Conservation (phyloP, 2,113 vertebrate genomes). For the Bambusicola thoracicus region DNA sequence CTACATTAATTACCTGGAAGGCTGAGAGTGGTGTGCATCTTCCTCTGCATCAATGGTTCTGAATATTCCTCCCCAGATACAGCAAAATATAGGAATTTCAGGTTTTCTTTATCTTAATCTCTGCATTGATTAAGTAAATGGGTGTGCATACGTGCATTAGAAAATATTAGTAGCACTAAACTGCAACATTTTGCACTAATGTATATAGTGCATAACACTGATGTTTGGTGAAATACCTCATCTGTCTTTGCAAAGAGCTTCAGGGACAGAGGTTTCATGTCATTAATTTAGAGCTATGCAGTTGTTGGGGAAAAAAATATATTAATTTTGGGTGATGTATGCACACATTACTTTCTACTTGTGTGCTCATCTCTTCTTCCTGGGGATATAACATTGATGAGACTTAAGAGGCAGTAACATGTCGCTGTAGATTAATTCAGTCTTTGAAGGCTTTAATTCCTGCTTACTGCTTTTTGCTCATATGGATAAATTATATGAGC, state of each 20-base stretch:
- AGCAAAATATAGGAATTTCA: background rate
- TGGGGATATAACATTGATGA: background rate
- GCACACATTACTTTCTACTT: background rate
- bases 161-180: background rate
- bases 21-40: accelerated
- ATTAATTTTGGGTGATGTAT: background rate
- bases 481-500: conserved; percentile 6
- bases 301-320: conserved; percentile 5
- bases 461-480: conserved; percentile 32
- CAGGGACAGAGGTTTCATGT: background rate
- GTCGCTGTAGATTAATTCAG: conserved; percentile 12
- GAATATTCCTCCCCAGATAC: background rate
- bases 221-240: background rate
- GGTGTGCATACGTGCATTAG: background rate
- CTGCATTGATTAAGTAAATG: background rate
- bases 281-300: background rate
- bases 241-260: background rate
- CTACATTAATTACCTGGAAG: background rate
- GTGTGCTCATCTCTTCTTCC: conserved; percentile 6
- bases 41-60: accelerated
- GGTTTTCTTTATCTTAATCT: background rate
- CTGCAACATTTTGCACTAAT: background rate
- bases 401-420: conserved; percentile 35
- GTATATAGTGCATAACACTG: background rate
- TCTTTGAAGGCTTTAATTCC: conserved; percentile 49